phyloP scores from a whole-genome alignment of 2,888 invertebrate species.

The Meandrusa payeni region DNA sequence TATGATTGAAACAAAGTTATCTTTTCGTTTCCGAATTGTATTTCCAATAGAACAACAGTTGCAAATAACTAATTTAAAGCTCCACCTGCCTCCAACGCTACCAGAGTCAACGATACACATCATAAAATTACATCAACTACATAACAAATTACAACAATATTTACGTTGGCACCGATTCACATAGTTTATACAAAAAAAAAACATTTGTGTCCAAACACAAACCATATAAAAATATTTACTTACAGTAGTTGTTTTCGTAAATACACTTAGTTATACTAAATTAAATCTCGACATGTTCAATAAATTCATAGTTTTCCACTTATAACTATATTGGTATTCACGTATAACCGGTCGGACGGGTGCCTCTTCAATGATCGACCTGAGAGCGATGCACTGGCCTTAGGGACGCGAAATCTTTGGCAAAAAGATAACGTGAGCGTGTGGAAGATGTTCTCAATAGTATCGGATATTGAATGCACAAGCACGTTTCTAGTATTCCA shows the following conservation, averaged over 20 bases:
- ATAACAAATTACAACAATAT: constrained; percentile 80
- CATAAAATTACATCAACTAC: constrained; percentile 76
- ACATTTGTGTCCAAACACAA: constrained; percentile 72
- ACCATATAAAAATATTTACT: constrained; percentile 75
- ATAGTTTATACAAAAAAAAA: constrained; percentile 70
- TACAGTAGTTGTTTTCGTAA: constrained; percentile 68
- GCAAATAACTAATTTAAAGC: constrained; percentile 74
- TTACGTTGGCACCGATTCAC: constrained; percentile 78
- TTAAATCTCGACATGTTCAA: constrained; percentile 73
- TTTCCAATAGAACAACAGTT: constrained; percentile 77
- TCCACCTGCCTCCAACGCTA: constrained; percentile 43
- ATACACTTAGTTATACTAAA: constrained; percentile 68
- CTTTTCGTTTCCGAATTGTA: constrained; percentile 63
- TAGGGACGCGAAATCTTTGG: constrained; percentile 16
- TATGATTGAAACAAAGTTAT: constrained; percentile 37
- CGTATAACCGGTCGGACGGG: constrained; percentile 49
- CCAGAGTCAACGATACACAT: constrained; percentile 71
- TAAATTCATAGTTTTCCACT: constrained; percentile 68
- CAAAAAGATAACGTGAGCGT: constrained; percentile 15
- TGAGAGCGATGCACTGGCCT: background rate
- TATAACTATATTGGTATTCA: constrained; percentile 65
- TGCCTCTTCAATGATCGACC: constrained; percentile 18
- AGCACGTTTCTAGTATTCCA: constrained; percentile 1
- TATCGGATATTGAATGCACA: background rate
- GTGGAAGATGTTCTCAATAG: background rate